Base-by-base conservation (phyloP, 2,888 invertebrate species). In the Mythimna albipuncta region DNA sequence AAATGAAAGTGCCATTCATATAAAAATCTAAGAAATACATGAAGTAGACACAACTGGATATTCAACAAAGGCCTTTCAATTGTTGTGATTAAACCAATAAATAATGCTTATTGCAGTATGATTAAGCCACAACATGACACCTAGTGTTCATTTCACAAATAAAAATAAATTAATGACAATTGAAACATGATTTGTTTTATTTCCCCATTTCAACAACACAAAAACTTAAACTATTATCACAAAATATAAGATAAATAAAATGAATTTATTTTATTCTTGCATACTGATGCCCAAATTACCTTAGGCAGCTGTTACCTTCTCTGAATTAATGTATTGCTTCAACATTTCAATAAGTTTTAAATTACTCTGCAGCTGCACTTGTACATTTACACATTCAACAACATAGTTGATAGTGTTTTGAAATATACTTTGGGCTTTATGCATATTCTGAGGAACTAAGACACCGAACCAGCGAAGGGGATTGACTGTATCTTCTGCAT, bases 401-500 rank as follows among this genome's bases (percentile, higher is more conserved):
- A 97, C 94, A 90, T 97, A 96, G 74, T 97, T 97, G 10, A 98
- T 88, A 2, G 98, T 97, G 85, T 97, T 97, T 86, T 97, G 97
- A 89, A 98, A 99, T 86, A 97, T 97, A 68, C 96, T 96, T 89
- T 98, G 98, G 0, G 98, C 98, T 82, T 96, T 97, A 86, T 97
- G 97, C 87, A 99, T 94, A 89, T 97, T 97, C 88, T 98, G 97
- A 0, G 99, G 98, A 0, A 98, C 98, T 52, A 99, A 93, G 55
- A 98, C 97, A 16, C 99, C 99, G 95, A 99, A 99, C 98, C 98
- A 99, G 81, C 97, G 97, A 47, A 99, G 91, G 0, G 99, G 98
- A 91, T 99, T 97, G 54, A 90, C 93, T 64, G 87, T 93, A 64
- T 91, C 88, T 26, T 91, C 91, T 21, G 88, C 84, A 70, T 88